Percentiles rank a stretch among this genome's conserved stretches.
Evolutionary conservation across 1,140 invertebrate species (phyloP).

Genomic region (Mactra quadrangularis): DNA sequence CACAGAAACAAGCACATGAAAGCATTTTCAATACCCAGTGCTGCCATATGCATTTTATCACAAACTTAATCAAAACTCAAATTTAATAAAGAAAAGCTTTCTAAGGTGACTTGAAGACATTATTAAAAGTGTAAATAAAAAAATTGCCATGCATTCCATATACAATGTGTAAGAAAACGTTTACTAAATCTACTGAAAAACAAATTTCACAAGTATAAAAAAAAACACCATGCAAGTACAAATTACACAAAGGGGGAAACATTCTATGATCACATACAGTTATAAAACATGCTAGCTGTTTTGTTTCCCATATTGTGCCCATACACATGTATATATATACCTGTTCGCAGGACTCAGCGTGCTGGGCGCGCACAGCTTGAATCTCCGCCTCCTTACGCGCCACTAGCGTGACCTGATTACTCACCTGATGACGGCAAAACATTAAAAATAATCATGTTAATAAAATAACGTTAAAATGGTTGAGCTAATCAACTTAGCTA

Average conservation of each 20-base stretch:
- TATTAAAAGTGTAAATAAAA: no score
- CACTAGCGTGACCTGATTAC: slow-evolving; percentile 66
- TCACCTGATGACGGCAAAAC: slow-evolving; percentile 56
- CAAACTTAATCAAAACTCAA: no score
- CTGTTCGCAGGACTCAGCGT: slow-evolving; percentile 75
- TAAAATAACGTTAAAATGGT: neutral
- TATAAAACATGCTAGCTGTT: slow-evolving; percentile 46
- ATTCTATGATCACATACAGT: slow-evolving; percentile 40
- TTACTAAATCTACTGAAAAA: no score
- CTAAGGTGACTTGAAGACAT: no score
- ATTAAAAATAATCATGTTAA: neutral
- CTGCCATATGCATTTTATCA: no score
- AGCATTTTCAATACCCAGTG: no score
- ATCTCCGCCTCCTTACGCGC: slow-evolving; percentile 75
- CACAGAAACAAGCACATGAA: no score
- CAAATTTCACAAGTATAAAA: neutral
- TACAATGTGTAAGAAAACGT: no score
- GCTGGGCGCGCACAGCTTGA: slow-evolving; percentile 69
- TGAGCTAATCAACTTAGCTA: neutral
- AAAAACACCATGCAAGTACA: neutral
- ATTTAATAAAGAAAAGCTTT: no score
- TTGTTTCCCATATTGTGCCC: neutral
- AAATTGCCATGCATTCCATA: no score
- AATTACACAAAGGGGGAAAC: neutral
- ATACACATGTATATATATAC: slow-evolving; percentile 65